Evolutionary conservation across 2,113 vertebrate genomes (phyloP), one percentile per base, ranked within the genome.

Genomic region (Cephalopterus ornatus): DNA sequence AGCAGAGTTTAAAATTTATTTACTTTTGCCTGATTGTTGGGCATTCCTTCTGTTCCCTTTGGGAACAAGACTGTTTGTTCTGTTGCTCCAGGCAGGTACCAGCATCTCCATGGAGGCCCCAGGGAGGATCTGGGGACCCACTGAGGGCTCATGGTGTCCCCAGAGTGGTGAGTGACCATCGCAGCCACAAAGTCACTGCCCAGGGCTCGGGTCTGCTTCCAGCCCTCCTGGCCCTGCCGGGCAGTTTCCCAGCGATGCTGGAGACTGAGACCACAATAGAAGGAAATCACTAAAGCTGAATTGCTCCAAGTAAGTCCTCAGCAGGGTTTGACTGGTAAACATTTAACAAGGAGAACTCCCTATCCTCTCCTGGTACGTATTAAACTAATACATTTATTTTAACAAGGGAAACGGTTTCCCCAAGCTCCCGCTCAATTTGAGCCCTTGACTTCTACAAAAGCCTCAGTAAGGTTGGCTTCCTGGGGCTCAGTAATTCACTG

Each of bases 291-390:
- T 94, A 95, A 94, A 82, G 88, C 81, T 95, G 95, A 95, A 96
- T 97, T 97, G 94, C 95, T 96, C 91, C 87, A 75, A 92, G 89
- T 93, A n/a, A 92, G 95, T 95, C 95, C 96, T 95, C 97, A 97
- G 97, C 96, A 93, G 94, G 96, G 94, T 96, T 47, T 97, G 93
- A 96, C 94, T 97, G 96, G 97, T 97, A 97, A 97, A 97, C 67
- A 97, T 97, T 97, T 97, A 97, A 97, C 97, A 97, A 97, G 96
- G 97, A 97, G 93, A 96, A 96, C 96, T 97, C 96, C 82, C 93
- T 97, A 53, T 97, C 93, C 97, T 96, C 95, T 97, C 97, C 94
- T 97, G 97, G 97, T 93, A 97, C 94, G 2, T 97, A 96, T 97
- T 97, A 97, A 97, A 97, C 95, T 93, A 96, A 95, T 97, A 91